Evolutionary conservation across 1,140 invertebrate genomes (phyloP).

Genomic region (Zaprionus africanus): DNA sequence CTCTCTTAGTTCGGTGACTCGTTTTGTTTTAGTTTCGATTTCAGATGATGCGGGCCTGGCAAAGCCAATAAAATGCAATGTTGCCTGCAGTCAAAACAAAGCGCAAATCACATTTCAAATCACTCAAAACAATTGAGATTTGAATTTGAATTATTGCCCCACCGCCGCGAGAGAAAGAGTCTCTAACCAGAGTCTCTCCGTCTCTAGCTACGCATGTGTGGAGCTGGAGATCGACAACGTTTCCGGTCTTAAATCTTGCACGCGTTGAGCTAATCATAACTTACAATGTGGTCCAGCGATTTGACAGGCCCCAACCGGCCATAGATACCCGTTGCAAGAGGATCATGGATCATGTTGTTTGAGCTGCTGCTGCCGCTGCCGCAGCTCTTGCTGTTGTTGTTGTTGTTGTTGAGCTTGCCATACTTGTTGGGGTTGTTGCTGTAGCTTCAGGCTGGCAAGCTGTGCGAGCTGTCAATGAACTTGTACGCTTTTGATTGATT

Average conservation of each 20-base stretch:
- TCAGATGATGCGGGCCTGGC: slow-evolving; percentile 66
- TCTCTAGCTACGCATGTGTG: slow-evolving; percentile 10
- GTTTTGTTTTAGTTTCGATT: slow-evolving; percentile 35
- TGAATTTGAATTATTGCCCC: slow-evolving; percentile 79
- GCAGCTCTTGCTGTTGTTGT: slow-evolving; percentile 16
- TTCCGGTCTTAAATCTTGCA: slow-evolving; percentile 81
- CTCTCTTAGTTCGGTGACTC: not conserved
- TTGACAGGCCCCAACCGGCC: slow-evolving; percentile 68
- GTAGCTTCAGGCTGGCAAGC: slow-evolving; percentile 68
- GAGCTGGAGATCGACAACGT: slow-evolving; percentile 41
- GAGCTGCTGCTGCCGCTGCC: slow-evolving; percentile 21
- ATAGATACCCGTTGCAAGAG: slow-evolving; percentile 52
- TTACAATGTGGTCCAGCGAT: slow-evolving; percentile 81
- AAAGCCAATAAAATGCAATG: slow-evolving; percentile 64
- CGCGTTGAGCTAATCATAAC: slow-evolving; percentile 82
- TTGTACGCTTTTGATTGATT: slow-evolving; percentile 82
- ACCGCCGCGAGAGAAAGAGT: slow-evolving; percentile 25
- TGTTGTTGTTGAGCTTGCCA: slow-evolving; percentile 26
- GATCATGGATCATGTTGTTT: slow-evolving; percentile 61
- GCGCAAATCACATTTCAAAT: slow-evolving; percentile 75
- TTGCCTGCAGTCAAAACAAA: slow-evolving; percentile 66
- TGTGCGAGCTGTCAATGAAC: slow-evolving; percentile 84
- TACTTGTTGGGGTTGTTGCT: slow-evolving; percentile 13
- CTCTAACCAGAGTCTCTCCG: not conserved
- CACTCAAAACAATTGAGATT: slow-evolving; percentile 78